Evolutionary conservation across 2,888 invertebrate species (phyloP), one percentile per base, ranked within the genome.

Genomic region (Callyntrura sp.): DNA sequence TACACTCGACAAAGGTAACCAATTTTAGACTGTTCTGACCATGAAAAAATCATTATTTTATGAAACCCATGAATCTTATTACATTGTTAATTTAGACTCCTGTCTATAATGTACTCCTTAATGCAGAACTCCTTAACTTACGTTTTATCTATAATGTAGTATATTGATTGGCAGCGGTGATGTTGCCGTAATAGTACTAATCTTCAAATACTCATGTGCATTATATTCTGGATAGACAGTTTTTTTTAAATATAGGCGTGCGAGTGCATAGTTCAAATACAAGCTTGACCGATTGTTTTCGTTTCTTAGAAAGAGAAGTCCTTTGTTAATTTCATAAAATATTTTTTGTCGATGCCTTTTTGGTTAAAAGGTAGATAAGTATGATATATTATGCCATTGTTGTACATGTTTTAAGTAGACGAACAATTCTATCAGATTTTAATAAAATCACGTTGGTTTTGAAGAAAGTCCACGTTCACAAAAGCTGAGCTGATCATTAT

Each of bases 291-390:
- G 57, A 57, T 55, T 79, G 17, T n/a, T 55, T 28, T 28, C 57
- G 79, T 76, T 76, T 76, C 73, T 23, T 76, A 76, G 0, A 28
- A 20, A 48, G 57, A 25, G 17, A 79, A 79, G 79, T 79, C 79
- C 79, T 35, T 79, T 23, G 55, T 79, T 79, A 79, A 79, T 79
- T 79, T 79, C 79, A 79, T 79, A 79, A 79, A 79, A 79, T 79
- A 79, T 35, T 65, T 55, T 28, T 79, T 43, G 57, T 73, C 45
- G 17, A 48, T 73, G 35, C 43, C 35, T 70, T 73, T 45, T 23
- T 17, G 45, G 23, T 3, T 48, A 3, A 11, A 25, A 23, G 17
- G 45, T 70, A 70, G 62, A 45, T 70, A 23, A 4, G n/a, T 35
- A 70, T 4, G 5, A 43, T 14, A 35, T 35, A 35, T 35, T 35